phyloP scores from a whole-genome alignment of 2,888 invertebrate species.

The Sicus ferrugineus region DNA sequence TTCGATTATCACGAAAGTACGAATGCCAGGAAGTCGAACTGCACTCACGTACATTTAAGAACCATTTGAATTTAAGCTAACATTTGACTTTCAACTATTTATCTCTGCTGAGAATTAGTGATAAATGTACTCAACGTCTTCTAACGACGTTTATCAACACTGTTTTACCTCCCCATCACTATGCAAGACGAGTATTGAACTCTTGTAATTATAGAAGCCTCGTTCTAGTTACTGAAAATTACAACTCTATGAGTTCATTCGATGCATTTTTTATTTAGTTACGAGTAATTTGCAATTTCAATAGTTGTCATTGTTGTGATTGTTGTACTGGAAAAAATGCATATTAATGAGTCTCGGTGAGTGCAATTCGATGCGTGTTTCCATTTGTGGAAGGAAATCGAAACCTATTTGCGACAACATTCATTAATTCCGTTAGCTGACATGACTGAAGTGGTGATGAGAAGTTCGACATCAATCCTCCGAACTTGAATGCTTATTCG shows the following conservation, averaged over 20 bases:
- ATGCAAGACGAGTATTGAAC: background rate
- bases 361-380: background rate
- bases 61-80: no score
- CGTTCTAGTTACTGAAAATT: conserved; percentile 11
- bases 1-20: no score
- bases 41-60: no score
- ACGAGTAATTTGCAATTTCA: no score
- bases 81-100: no score
- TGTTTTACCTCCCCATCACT: background rate
- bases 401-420: background rate
- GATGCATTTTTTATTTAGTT: conserved; percentile 9
- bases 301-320: background rate
- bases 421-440: background rate
- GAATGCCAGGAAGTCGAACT: no score
- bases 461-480: background rate
- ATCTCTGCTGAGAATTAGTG: no score
- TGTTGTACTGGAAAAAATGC: background rate
- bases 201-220: background rate
- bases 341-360: background rate
- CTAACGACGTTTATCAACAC: conserved; percentile 4
- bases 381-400: background rate
- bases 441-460: background rate
- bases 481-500: no score
- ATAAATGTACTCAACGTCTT: no score
- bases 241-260: conserved; percentile 10